Evolutionary conservation across 2,113 vertebrate species (phyloP), one percentile per base, ranked within the genome.

Genomic region (Hydrochoerus hydrochaeris): DNA sequence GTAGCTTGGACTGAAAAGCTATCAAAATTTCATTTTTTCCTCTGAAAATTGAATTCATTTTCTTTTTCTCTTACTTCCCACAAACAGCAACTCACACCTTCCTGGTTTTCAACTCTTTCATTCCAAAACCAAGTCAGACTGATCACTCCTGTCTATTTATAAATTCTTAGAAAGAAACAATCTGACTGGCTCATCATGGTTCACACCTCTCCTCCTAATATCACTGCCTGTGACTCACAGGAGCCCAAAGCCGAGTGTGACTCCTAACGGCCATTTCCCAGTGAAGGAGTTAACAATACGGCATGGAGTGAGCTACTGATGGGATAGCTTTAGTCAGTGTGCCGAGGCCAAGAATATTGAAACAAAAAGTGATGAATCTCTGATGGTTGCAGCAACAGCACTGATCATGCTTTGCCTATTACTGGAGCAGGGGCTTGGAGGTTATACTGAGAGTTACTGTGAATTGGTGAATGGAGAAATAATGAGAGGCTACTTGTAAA

Each of bases 121-220:
- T 57, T 92, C 41, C 88, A 91, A 84, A 67, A 75, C 24, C n/a
- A 69, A 75, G 49, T 84, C 69, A 95, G 35, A 85, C 24, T 60
- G 28, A 85, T 17, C 65, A 93, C 35, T 94, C 26, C 62, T 58
- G 94, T 90, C 75, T 90, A 49, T 65, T 58, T 82, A 22, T 84
- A 84, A 49, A 60, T 19, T 82, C 77, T 82, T 58, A 88, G 77
- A 28, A 86, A 94, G 80, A 92, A 69, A 52, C 83, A 44, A 82
- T 77, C 88, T 88, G 22, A 77, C 73, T 49, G 28, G 28, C 54
- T 97, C 5, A 35, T 60, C 13, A 80, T 54, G 11, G 58, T 71
- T 95, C n/a, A 38, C 30, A 58, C 57, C 26, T 77, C 28, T 11
- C 3, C 5, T 90, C 24, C 92, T 52, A 58, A 77, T 78, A 52